Base-by-base conservation (phyloP, 2,113 vertebrate genomes). In the Ophthalmolycus amberensis region DNA sequence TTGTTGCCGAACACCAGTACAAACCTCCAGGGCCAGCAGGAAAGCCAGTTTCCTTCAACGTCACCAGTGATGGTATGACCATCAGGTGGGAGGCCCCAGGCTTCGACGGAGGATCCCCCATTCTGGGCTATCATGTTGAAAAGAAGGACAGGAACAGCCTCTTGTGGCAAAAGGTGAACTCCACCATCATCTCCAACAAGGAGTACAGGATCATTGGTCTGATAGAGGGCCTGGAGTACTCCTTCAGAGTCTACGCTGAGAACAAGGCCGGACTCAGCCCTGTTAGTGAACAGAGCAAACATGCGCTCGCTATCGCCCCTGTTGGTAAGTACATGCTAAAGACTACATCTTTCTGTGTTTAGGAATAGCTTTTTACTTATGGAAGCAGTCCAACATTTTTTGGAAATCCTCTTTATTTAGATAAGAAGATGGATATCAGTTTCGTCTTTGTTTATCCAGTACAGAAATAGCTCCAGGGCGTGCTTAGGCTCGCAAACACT, bases 121-220 rank as follows among this genome's bases (percentile, higher is more conserved):
- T 99, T 89, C 95, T 95, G 86, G 98, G 98, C 79, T 99, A 97
- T 87, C 96, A 99, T 22, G 96, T 99, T 83, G 98, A 99, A 92
- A 99, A 98, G 95, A 99, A 99, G 92, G 98, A 99, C 95, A 97
- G 98, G 91, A 99, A 99, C 89, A 99, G 98, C 92, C 97, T 99
- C 40, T 90, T 99, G 81, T 99, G 98, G 98, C 97, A 97, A 91
- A 98, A 96, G 88, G 96, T 98, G 79, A 99, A 99, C 86, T 95
- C 94, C 73, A 95, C 93, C 79, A 90, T 96, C 79, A 96, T 99
- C 89, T 97, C 97, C 90, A 96, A 92, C 88, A 97, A 94, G 95
- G 98, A 99, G 92, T 98, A 98, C 62, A 97, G 98, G 93, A 97
- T 96, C 54, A 97, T 95, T 2, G 96, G 98, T 59, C 95, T 99